phyloP scores from a whole-genome alignment of 2,113 vertebrate species.

The Otus sunia region DNA sequence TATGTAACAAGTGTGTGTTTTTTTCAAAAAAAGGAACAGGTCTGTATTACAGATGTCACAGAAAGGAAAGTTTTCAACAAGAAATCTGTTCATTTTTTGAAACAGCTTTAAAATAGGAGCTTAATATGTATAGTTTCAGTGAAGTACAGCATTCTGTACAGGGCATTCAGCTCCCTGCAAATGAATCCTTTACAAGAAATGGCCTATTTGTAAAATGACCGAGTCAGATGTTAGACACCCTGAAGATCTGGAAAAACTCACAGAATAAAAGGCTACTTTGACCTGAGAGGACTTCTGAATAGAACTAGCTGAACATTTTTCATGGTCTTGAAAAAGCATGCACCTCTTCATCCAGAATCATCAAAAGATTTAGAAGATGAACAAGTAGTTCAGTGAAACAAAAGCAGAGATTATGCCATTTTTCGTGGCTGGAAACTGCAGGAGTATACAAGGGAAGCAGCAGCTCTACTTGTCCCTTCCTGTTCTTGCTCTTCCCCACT shows the following conservation, averaged over 20 bases:
- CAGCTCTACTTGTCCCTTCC: neutral
- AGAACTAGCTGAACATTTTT: neutral
- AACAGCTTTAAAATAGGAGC: neutral
- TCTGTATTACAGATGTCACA: neutral
- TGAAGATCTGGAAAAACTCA: neutral
- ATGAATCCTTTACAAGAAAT: neutral
- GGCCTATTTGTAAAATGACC: neutral
- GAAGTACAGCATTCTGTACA: neutral
- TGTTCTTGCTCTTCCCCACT: neutral
- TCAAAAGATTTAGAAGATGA: neutral
- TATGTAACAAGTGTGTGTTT: neutral
- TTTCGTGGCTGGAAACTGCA: neutral
- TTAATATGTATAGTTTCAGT: accelerated
- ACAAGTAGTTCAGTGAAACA: neutral
- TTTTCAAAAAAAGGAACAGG: neutral
- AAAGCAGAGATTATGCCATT: neutral
- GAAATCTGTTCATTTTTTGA: neutral
- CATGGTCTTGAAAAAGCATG: neutral
- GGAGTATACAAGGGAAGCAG: neutral
- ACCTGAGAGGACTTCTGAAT: neutral
- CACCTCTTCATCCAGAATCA: neutral
- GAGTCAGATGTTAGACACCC: neutral
- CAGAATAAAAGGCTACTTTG: neutral
- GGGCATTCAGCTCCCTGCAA: neutral
- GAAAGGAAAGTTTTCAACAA: neutral